Conservation (phyloP, 2,797 vertebrate genomes). For the Cynodonichthys magdalenae region DNA sequence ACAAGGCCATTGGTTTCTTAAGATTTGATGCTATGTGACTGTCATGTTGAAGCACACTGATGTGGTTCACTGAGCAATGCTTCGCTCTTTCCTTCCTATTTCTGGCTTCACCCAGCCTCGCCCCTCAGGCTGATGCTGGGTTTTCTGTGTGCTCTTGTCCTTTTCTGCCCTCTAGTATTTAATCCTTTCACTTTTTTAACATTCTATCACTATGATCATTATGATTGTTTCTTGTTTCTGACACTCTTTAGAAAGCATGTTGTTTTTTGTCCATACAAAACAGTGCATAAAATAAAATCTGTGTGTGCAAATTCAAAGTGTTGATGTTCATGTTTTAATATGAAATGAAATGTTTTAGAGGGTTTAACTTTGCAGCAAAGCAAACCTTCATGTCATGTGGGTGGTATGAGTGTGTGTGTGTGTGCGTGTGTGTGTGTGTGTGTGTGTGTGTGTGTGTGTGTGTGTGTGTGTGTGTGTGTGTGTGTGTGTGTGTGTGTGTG, state of each 20-base stretch:
- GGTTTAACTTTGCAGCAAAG: conserved; percentile 50
- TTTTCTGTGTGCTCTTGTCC: conserved; percentile 41
- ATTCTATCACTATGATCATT: conserved; percentile 15
- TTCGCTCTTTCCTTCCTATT: conserved; percentile 46
- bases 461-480: conserved; percentile 29
- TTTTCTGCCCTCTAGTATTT: conserved; percentile 36
- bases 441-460: conserved; percentile 36
- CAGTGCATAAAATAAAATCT: not conserved
- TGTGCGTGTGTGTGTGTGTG: conserved; percentile 26
- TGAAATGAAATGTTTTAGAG: conserved; percentile 35
- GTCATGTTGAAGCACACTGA: conserved; percentile 41
- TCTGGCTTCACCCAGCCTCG: conserved; percentile 42
- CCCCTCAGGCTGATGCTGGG: conserved; percentile 41
- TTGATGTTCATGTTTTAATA: conserved; percentile 32
- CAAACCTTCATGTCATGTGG: conserved; percentile 31
- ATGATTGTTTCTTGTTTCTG: conserved; percentile 7
- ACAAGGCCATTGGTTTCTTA: conserved; percentile 32
- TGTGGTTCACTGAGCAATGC: conserved; percentile 62
- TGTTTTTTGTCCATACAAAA: not conserved
- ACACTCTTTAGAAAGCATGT: not conserved
- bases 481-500: conserved; percentile 28
- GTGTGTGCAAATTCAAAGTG: not conserved
- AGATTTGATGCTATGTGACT: conserved; percentile 55
- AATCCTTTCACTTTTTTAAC: not conserved
- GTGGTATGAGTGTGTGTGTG: conserved; percentile 29